Conservation (phyloP, 2,113 vertebrate genomes). For the Monopterus albus region DNA sequence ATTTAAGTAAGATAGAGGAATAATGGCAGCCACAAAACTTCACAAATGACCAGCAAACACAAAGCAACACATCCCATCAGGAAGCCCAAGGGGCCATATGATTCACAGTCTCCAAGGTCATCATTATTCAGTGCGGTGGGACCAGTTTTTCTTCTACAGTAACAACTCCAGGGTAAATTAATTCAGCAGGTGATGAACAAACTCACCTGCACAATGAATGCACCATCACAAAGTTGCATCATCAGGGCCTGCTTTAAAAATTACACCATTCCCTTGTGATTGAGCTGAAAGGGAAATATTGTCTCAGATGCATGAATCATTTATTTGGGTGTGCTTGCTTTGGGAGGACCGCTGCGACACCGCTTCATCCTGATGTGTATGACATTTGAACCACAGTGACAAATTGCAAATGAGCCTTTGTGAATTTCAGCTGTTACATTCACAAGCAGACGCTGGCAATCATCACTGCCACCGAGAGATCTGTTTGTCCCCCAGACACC, state of each 20-base stretch:
- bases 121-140: slow-evolving; percentile 32
- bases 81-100: slow-evolving; percentile 3
- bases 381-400: slow-evolving; percentile 4
- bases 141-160: slow-evolving; percentile 9
- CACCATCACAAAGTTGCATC: slow-evolving; percentile 35
- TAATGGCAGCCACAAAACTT: not conserved
- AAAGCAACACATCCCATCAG: slow-evolving; percentile 7
- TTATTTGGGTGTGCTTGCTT: slow-evolving; percentile 12
- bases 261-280: not conserved
- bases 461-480: not conserved
- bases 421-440: slow-evolving; percentile 5
- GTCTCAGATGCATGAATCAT: slow-evolving; percentile 16
- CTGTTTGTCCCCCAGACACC: not conserved
- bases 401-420: not conserved
- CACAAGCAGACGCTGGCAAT: not conserved
- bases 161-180: slow-evolving; percentile 16
- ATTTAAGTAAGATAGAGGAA: not conserved
- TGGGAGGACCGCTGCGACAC: not conserved
- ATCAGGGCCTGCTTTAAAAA: slow-evolving; percentile 13
- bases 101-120: slow-evolving; percentile 15
- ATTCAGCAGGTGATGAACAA: slow-evolving; percentile 13
- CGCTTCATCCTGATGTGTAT: not conserved
- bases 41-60: not conserved
- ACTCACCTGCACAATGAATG: not conserved
- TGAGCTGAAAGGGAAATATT: slow-evolving; percentile 19